Conservation (phyloP, 2,888 invertebrate genomes). For the Thereva unica region DNA sequence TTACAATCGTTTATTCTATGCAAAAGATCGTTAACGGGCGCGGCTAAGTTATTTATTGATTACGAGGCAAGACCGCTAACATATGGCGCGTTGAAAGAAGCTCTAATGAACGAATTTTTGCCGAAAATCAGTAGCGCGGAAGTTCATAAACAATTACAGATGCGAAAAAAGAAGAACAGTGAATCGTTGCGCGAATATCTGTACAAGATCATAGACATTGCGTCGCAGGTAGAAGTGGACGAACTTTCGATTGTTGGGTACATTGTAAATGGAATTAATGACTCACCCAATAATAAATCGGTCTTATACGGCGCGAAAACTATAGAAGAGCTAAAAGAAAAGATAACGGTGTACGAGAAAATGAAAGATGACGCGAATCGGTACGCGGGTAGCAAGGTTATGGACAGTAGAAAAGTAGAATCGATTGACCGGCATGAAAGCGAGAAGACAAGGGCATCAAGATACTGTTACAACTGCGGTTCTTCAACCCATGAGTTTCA, state of each 20-base stretch:
- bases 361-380: too few species aligned
- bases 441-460: too few species aligned
- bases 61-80: conserved; percentile 34
- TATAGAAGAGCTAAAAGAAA: conserved; percentile 31
- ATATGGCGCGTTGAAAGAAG: conserved; percentile 21
- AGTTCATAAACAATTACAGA: conserved; percentile 25
- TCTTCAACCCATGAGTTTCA: too few species aligned
- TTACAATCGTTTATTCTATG: conserved; percentile 33
- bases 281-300: conserved; percentile 27
- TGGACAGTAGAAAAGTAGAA: too few species aligned
- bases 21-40: conserved; percentile 23
- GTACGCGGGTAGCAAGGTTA: too few species aligned
- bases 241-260: conserved; percentile 36
- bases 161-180: conserved; percentile 25
- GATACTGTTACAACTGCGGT: too few species aligned
- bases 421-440: too few species aligned
- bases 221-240: conserved; percentile 29
- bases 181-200: conserved; percentile 37
- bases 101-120: conserved; percentile 20
- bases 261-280: conserved; percentile 36
- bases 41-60: conserved; percentile 28
- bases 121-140: conserved; percentile 21
- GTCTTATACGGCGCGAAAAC: conserved; percentile 29
- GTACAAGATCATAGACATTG: conserved; percentile 37
- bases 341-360: too few species aligned